These are phyloP conservation scores for Polietes domitor DNA, from an alignment of 2,888 invertebrate species.

Conservation along the genomic window DNA sequence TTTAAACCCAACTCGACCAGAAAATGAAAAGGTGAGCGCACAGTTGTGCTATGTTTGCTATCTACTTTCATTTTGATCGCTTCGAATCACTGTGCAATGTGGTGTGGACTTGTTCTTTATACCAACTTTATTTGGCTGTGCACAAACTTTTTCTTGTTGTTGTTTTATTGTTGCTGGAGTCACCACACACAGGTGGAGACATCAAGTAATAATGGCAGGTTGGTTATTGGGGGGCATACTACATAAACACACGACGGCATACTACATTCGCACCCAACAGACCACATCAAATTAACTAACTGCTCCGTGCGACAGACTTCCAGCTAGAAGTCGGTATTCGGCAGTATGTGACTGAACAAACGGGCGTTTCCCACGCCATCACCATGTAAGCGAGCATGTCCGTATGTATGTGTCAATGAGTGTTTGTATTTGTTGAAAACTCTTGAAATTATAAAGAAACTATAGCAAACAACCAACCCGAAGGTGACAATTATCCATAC, in stretches of 20 bases:
- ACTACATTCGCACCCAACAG: constrained; percentile 2
- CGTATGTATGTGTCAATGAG: background rate
- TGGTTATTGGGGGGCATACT: constrained; percentile 21
- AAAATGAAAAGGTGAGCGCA: no score
- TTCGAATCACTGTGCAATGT: background rate
- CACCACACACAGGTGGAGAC: constrained; percentile 60
- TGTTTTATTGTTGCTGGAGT: background rate
- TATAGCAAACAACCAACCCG: constrained; percentile 15
- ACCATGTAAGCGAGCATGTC: background rate
- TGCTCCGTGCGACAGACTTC: background rate
- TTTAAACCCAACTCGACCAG: no score
- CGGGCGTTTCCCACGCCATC: constrained; percentile 71
- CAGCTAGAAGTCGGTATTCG: constrained; percentile 7
- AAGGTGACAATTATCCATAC: constrained; percentile 53
- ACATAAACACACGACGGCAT: no score
- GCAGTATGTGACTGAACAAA: constrained; percentile 68
- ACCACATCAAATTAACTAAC: constrained; percentile 60
- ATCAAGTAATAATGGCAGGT: constrained; percentile 35
- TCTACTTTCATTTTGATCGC: no score
- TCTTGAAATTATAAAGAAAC: constrained; percentile 47
- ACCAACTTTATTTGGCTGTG: background rate
- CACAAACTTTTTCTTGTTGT: background rate
- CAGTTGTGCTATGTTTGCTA: no score
- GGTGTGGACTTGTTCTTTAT: constrained; percentile 9
- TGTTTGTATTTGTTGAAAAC: background rate